Percentiles rank a stretch among this genome's conserved stretches.
Evolutionary conservation across 2,888 invertebrate species (phyloP).

Genomic region (Epirrita christyi): DNA sequence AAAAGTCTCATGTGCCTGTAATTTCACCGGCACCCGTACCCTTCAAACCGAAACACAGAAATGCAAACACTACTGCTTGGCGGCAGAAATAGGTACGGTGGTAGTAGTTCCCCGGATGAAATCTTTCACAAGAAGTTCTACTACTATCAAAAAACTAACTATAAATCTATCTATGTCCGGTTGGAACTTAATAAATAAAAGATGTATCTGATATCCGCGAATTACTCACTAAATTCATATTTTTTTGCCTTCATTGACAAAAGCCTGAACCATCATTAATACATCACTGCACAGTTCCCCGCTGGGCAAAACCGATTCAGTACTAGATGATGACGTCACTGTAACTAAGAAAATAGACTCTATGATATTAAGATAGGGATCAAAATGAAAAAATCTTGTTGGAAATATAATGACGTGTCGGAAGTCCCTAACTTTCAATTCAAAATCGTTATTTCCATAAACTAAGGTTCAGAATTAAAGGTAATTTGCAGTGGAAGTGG

Average conservation of each 20-base stretch:
- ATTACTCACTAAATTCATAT: slow-evolving; percentile 21
- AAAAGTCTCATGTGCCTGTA: no score
- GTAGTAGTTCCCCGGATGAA: no score
- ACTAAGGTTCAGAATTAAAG: neutral
- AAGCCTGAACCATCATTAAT: neutral
- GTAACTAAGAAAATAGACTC: slow-evolving; percentile 10
- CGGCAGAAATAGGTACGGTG: no score
- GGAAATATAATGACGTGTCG: slow-evolving; percentile 3
- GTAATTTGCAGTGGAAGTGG: neutral
- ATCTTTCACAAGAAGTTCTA: no score
- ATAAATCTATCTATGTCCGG: no score
- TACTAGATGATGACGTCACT: slow-evolving; percentile 9
- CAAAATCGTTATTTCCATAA: neutral
- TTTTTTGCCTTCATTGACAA: slow-evolving; percentile 26
- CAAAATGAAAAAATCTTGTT: neutral
- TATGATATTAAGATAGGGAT: neutral
- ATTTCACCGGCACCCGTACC: no score
- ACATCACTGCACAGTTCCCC: slow-evolving; percentile 21
- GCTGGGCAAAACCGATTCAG: slow-evolving; percentile 20
- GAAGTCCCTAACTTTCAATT: neutral
- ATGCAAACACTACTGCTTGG: no score
- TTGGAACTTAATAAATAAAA: no score
- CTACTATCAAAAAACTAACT: no score
- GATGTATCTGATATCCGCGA: slow-evolving; percentile 1
- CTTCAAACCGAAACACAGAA: no score